Base-by-base conservation (phyloP, 2,113 vertebrate genomes). In the Thalassoma bifasciatum region DNA sequence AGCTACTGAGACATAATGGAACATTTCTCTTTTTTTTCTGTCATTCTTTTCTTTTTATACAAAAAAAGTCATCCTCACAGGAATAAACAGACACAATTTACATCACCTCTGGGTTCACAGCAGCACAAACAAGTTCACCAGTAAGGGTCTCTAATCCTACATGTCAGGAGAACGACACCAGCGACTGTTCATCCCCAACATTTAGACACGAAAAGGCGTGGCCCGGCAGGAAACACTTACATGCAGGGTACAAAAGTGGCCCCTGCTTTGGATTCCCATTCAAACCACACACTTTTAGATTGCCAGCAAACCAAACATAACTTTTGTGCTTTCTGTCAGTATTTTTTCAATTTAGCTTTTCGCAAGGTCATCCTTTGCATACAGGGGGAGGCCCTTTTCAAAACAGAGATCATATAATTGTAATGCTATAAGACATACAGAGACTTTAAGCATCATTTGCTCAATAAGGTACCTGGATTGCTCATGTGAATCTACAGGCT, bases 71-170 rank as follows among this genome's bases (percentile, higher is more conserved):
- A 88, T 86, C 71, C 85, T 85, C 85, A 89, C 84, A 65, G 69
- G 85, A 89, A 90, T 81, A 75, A 87, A 92, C 86, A 65, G 86
- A 91, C 89, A 92, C 86, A 79, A 86, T 89, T 84, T 88, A 91
- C 91, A 91, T 90, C 86, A 92, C 85, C 87, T 88, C 83, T 87
- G 74, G 79, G 80, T 86, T 88, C 60, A 91, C 91, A 89, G 88
- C 90, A 86, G 86, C 85, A 91, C 89, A 85, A 75, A 90, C 86
- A 89, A 79, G 72, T 88, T 90, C 86, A 87, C 84, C 83, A 83
- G 81, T 76, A 87, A 81, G 84, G 86, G 80, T 74, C 79, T 67
- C 82, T 86, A 85, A 84, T 87, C 87, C 83, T 89, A 87, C 85
- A 83, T 60, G 81, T 83, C 79, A 66, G 85, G 64, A 86, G 60